Base-by-base conservation (phyloP, 2,113 vertebrate genomes). In the Hoplias malabaricus region DNA sequence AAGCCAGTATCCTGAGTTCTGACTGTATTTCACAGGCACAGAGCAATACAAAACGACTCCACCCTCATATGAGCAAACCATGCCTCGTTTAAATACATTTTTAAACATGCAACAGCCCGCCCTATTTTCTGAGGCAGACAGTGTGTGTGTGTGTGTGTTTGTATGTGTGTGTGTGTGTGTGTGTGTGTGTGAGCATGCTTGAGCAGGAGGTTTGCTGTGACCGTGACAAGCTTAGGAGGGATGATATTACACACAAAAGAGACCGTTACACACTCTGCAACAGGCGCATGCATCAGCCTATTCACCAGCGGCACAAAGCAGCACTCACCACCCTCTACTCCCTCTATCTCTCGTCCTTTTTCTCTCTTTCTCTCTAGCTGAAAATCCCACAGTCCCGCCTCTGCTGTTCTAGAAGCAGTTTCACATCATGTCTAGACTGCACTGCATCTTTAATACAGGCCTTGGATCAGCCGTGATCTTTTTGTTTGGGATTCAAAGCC, bases 301-400 rank as follows among this genome's bases (percentile, higher is more conserved):
- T 75, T 66, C 61, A 54, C 11, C 11, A 16, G 21, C 16, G 40
- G 65, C 75, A 77, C 75, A 77, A 77, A 77, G 66, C 25, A 6
- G 8, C 29, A 61, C 27, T 48, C n/a, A 34, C n/a, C 4, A 46
- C n/a, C 65, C 38, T 69, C 53, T 42, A 36, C 27, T 19, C 36
- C 9, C 38, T 42, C 25, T 27, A 33, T 13, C 14, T 14, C 13
- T 36, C 13, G 46, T 48, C 12, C 13, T 48, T 12, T 5, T 2
- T 62, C 14, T 63, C 73, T 12, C 2, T 9, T 2, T 23, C 14
- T 34, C 4, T 48, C 43, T 19, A 1, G 1, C 36, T 71, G 9
- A 53, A 38, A 5, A 27, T n/a, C 42, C 48, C 48, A 23, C 48
- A 23, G 48, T 16, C 25, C 38, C 13, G 9, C 5, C 14, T 65